phyloP scores from a whole-genome alignment of 1,140 invertebrate genomes.

The Dolichoris vasculosae region DNA sequence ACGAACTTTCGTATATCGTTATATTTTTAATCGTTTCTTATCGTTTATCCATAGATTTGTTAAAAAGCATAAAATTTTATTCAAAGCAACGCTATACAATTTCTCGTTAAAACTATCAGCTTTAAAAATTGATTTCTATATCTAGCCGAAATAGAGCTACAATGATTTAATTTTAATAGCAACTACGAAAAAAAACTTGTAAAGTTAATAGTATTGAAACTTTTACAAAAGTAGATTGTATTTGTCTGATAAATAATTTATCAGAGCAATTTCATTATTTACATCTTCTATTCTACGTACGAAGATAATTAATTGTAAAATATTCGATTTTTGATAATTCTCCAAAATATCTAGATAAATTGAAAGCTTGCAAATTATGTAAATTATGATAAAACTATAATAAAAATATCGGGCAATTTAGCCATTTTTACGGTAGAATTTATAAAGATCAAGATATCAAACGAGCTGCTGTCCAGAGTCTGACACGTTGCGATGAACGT shows the following conservation, averaged over 20 bases:
- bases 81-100: no score
- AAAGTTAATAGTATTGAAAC: no score
- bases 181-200: no score
- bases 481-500: slow-evolving; percentile 26
- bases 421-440: background rate
- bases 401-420: background rate
- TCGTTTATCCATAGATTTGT: no score
- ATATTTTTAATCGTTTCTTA: no score
- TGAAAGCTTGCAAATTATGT: background rate
- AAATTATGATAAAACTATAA: background rate
- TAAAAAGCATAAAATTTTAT: no score
- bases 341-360: background rate
- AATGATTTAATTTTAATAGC: no score
- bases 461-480: slow-evolving; percentile 1
- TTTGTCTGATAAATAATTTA: background rate
- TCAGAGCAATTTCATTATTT: background rate
- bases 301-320: background rate
- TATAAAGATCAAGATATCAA: slow-evolving; percentile 39
- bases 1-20: background rate
- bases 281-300: background rate
- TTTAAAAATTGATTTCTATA: no score
- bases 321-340: no score
- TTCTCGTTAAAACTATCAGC: no score
- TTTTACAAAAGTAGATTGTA: no score
- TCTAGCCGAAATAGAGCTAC: no score